phyloP scores from a whole-genome alignment of 2,888 invertebrate genomes.

The Cryptus viduatorius region DNA sequence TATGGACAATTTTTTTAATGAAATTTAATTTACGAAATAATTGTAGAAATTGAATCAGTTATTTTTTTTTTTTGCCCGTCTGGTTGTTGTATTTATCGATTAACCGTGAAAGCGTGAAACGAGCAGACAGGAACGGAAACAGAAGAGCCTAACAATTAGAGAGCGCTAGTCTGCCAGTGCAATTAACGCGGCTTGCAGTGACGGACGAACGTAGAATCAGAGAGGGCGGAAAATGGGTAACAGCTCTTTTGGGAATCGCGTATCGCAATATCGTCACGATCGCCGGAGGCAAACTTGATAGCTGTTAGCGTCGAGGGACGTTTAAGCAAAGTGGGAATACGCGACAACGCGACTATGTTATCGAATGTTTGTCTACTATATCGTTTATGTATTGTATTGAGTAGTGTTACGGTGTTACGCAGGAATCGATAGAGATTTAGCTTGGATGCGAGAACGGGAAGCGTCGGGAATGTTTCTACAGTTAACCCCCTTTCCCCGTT shows the following conservation, averaged over 20 bases:
- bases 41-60: not conserved
- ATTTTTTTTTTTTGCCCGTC: conserved; percentile 2
- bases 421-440: conserved; percentile 2
- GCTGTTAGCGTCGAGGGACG: conserved; percentile 17
- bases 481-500: conserved; percentile 40
- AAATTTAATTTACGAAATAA: not conserved
- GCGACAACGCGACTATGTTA: not conserved
- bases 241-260: conserved; percentile 38
- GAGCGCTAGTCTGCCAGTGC: conserved; percentile 9
- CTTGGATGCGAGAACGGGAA: not conserved
- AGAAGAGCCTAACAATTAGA: conserved; percentile 12
- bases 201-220: conserved; percentile 19
- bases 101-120: not conserved
- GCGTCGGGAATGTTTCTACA: not conserved
- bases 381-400: not conserved
- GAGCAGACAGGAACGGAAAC: not conserved
- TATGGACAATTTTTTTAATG: not conserved
- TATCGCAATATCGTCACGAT: conserved; percentile 40
- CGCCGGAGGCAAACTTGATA: not conserved
- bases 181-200: conserved; percentile 23
- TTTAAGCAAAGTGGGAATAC: conserved; percentile 20
- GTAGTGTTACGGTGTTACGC: not conserved
- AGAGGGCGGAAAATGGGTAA: conserved; percentile 36
- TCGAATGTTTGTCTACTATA: conserved; percentile 3
- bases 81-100: conserved; percentile 11